Percentiles rank a stretch among this genome's conserved stretches.
Conservation (phyloP, 2,113 vertebrate species). For the Mormyrus iriodes region DNA sequence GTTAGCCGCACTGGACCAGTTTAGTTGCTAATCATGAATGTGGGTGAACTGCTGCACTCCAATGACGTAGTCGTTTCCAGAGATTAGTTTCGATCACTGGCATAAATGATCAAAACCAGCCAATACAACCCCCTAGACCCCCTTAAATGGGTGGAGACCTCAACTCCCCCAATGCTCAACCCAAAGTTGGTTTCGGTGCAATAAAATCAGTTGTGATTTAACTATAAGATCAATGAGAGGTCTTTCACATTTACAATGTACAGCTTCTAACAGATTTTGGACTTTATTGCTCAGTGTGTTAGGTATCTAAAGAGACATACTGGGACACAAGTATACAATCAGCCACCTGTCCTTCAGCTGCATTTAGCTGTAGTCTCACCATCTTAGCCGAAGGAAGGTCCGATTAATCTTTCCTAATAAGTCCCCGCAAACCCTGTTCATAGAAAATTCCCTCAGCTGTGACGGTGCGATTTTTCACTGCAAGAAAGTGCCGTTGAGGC, state of each 20-base stretch:
- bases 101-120: no score
- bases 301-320: not conserved
- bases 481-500: not conserved
- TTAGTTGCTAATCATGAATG: not conserved
- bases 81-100: not conserved
- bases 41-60: not conserved
- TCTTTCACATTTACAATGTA: not conserved
- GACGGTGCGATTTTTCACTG: not conserved
- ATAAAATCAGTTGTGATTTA: not conserved
- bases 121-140: not conserved
- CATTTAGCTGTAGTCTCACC: not conserved
- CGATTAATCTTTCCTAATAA: not conserved
- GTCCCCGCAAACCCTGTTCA: not conserved
- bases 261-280: not conserved
- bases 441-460: not conserved
- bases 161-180: no score
- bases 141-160: not conserved
- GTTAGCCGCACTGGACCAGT: not conserved
- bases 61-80: not conserved
- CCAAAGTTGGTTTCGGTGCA: not conserved
- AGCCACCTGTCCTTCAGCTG: not conserved
- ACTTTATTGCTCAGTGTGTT: not conserved
- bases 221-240: not conserved
- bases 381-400: not conserved
- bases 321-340: not conserved